Evolutionary conservation across 1,140 invertebrate genomes (phyloP), one percentile per base, ranked within the genome.

Genomic region (Leptinotarsa lineolata): DNA sequence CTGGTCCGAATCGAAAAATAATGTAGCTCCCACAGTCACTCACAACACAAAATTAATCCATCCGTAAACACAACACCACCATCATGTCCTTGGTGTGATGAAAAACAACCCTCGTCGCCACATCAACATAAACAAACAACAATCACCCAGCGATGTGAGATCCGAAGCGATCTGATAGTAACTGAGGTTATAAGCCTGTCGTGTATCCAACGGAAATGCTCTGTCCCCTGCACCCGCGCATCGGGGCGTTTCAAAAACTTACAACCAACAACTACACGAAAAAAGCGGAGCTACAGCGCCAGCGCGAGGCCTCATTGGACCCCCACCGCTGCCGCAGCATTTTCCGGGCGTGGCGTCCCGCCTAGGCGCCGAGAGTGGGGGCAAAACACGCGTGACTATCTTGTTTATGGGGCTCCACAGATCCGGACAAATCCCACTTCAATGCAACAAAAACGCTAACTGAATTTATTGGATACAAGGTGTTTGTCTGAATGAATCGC

Each of bases 381-480:
- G 77, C 70, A 66, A 67, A 76, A 80, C 78, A 81, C 77, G 78
- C 75, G 77, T 79, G 81, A 80, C 81, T 81, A 80, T 82, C 82
- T 82, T 83, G 82, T 84, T 83, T 83, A 84, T 83, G 81, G 78
- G 81, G 78, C 80, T 80, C 78, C 76, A 76, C 76, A 81, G 79
- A 83, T 81, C 82, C 78, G 77, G 77, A 84, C 83, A 84, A 84
- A 84, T 84, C 83, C 83, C 81, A 82, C 83, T 80, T 81, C 80
- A 75, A 71, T 75, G 77, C 77, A 80, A 83, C 81, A 81, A 83
- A 82, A 82, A 82, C 82, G 76, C 77, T 84, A 84, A 84, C 83
- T 80, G 83, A 84, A 84, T 84, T 84, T 84, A 84, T 84, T 84
- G 83, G 83, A 83, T 84, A 84, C 83, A 84, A 82, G 83, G 83